A percentile compares a stretch with the other conserved stretches of the same genome.
These are phyloP conservation scores for Stercorarius parasiticus DNA, from an alignment of 2,113 vertebrate species.

Conservation along the genomic window DNA sequence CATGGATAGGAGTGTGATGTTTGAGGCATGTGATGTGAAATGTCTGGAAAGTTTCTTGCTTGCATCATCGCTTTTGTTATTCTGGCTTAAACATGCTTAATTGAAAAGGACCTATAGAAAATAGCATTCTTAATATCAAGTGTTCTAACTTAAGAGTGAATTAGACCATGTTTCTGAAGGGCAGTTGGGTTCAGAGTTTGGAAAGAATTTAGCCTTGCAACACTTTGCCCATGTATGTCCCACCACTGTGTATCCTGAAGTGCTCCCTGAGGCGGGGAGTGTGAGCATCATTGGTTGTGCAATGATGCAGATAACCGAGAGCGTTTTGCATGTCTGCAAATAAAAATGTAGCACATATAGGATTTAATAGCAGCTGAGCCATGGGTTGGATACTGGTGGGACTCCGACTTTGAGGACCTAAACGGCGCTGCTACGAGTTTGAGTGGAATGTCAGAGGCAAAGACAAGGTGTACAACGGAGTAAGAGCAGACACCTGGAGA, in stretches of 20 bases:
- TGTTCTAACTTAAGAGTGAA: background rate
- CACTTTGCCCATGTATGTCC: background rate
- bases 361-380: background rate
- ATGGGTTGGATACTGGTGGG: background rate
- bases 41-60: background rate
- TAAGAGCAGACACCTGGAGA: background rate
- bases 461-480: background rate
- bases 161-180: background rate
- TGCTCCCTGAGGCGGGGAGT: accelerated
- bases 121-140: background rate
- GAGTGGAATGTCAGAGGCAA: background rate
- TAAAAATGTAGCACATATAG: background rate
- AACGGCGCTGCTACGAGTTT: background rate
- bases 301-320: background rate
- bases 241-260: background rate
- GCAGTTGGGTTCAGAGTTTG: background rate
- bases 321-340: background rate
- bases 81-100: background rate
- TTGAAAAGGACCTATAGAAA: background rate
- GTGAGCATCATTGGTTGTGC: accelerated
- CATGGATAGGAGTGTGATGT: background rate
- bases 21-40: background rate
- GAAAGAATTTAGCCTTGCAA: background rate
- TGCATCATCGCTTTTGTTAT: background rate
- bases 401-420: background rate